phyloP scores from a whole-genome alignment of 2,113 vertebrate genomes.

The Pipra filicauda region DNA sequence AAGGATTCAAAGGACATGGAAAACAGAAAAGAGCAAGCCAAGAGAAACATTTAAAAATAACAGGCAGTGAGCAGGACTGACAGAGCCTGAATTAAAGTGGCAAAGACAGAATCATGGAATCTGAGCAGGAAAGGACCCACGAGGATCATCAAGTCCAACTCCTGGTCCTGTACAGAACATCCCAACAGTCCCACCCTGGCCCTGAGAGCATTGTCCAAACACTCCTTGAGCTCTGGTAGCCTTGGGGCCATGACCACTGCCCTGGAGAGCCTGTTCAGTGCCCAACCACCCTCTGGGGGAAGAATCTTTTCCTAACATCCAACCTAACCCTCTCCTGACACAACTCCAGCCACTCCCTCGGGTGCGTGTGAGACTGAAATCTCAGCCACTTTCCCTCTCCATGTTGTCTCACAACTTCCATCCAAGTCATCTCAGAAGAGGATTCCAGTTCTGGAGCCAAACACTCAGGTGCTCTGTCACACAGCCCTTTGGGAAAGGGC shows the following conservation, averaged over 20 bases:
- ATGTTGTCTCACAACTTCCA: neutral
- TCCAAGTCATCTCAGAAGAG: neutral
- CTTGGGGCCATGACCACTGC: accelerated
- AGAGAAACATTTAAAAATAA: neutral
- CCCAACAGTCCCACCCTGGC: neutral
- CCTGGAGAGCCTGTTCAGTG: neutral
- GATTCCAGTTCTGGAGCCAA: neutral
- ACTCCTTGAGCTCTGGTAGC: neutral
- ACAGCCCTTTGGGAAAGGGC: neutral
- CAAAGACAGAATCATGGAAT: neutral
- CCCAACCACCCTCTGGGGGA: neutral
- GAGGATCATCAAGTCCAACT: accelerated
- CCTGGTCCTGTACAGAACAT: neutral
- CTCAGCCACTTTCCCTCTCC: neutral
- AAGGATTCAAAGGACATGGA: neutral
- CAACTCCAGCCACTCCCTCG: neutral
- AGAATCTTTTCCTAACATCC: accelerated
- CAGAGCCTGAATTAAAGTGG: neutral
- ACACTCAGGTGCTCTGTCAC: accelerated
- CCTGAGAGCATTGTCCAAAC: accelerated
- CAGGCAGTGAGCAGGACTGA: neutral
- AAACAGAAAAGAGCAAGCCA: neutral
- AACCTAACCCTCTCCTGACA: accelerated
- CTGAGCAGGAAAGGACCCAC: neutral
- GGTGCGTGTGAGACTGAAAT: neutral